These are phyloP conservation scores for Pachyuromys duprasi DNA, from an alignment of 2,797 vertebrate species.

Conservation along the genomic window DNA sequence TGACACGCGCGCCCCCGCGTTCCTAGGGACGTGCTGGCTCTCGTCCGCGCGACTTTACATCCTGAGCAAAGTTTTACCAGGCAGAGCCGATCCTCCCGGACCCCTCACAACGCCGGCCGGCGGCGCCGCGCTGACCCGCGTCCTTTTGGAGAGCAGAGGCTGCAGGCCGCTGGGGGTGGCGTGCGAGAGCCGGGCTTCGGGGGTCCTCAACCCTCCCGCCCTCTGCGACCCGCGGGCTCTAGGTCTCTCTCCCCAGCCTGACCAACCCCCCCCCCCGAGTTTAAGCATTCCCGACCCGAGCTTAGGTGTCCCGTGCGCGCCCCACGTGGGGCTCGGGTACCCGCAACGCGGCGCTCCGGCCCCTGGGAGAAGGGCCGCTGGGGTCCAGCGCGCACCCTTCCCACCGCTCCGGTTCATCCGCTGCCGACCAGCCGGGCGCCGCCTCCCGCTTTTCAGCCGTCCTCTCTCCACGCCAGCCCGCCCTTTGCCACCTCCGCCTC, in stretches of 20 bases:
- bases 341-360: not conserved
- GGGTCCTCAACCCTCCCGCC: not conserved
- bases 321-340: not conserved
- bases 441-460: conserved; percentile 76
- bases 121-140: not conserved
- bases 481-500: not conserved
- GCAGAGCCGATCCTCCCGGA: conserved; percentile 19
- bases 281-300: conserved; percentile 62
- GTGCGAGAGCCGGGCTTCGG: not conserved
- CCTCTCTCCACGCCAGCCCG: not conserved
- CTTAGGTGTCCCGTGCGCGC: not conserved
- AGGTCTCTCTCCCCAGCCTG: conserved; percentile 43
- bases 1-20: conserved; percentile 67
- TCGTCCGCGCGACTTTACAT: conserved; percentile 49
- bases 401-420: conserved; percentile 43
- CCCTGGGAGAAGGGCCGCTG: not conserved
- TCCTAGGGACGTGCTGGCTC: conserved; percentile 41
- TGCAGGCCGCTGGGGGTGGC: not conserved
- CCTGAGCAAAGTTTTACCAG: conserved; percentile 74
- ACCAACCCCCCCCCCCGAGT: conserved; percentile 30
- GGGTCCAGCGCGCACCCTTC: not conserved
- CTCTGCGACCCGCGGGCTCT: not conserved
- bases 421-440: conserved; percentile 54
- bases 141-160: not conserved
- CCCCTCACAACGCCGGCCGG: not conserved